Evolutionary conservation across 2,888 invertebrate species (phyloP), one percentile per base, ranked within the genome.

Genomic region (Sphaerophoria rueppellii): DNA sequence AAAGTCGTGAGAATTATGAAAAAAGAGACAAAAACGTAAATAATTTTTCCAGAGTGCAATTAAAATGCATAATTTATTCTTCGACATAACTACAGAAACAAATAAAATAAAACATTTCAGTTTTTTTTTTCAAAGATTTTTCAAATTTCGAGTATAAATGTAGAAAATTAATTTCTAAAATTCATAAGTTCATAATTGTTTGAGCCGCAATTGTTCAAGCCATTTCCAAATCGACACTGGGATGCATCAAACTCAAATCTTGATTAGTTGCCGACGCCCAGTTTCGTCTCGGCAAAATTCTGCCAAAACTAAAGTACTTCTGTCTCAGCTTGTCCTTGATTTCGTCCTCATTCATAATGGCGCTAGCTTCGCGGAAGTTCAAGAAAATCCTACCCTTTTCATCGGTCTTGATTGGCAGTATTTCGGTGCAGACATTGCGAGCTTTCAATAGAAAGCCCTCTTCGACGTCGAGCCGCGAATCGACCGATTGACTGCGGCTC

Each of bases 401-500:
- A 65, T 92, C 92, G 4, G 92, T 92, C 75, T 92, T 92, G 16
- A 92, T 91, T 48, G 92, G 92, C 34, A 92, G 78, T 16, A 92
- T 92, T 87, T 92, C 92, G 0, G 92, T 92, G 88, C 92, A 92
- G 3, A 92, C 91, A 87, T 91, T 92, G 6, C 91, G 90, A 0
- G 91, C 90, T 70, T 91, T 90, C 1, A 91, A 87, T 0, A 91
- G 79, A 50, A 91, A 91, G 0, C 91, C 91, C 57, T 91, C 91
- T 35, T 90, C 89, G 0, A 88, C 88, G 11, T 91, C 89, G 0
- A 91, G 79, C 0, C 91, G 88, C 0, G 91, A 90, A 78, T 92
- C 91, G 58, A 91, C 90, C 1, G 91, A 91, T 6, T 88, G 89
- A 1, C 95, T 93, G 87, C 94, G 93, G 2, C 89, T 92, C 72